Evolutionary conservation across 1,140 invertebrate species (phyloP).

Genomic region (Meloidogyne hapla): DNA sequence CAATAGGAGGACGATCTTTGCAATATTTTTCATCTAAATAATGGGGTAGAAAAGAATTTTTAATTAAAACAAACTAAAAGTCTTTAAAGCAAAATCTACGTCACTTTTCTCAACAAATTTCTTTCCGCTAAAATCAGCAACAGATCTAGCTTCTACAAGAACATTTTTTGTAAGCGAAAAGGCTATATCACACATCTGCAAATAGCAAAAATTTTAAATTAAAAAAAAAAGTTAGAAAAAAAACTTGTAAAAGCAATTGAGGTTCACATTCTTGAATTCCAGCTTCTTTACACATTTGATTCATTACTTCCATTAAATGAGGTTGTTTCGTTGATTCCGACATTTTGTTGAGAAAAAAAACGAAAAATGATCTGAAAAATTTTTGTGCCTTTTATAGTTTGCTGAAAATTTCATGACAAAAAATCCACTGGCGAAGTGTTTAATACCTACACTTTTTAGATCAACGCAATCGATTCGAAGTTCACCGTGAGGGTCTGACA

Average conservation of each 20-base stretch:
- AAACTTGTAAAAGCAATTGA: conserved; percentile 34
- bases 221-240: not conserved
- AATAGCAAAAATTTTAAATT: not conserved
- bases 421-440: too few species aligned
- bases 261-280: conserved; percentile 39
- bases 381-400: too few species aligned
- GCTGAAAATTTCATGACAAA: too few species aligned
- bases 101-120: conserved; percentile 39
- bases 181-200: conserved; percentile 36
- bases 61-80: conserved; percentile 38
- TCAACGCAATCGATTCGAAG: too few species aligned
- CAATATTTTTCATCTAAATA: conserved; percentile 32
- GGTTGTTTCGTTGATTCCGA: conserved; percentile 18
- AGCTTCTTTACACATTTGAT: conserved; percentile 38
- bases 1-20: conserved; percentile 23
- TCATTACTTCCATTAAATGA: conserved; percentile 25
- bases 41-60: not conserved
- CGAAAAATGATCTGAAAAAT: too few species aligned
- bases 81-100: conserved; percentile 41
- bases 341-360: not conserved
- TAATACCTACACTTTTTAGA: too few species aligned
- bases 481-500: too few species aligned
- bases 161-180: conserved; percentile 44
- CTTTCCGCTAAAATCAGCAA: conserved; percentile 45
- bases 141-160: conserved; percentile 35